Conservation (phyloP, 2,888 invertebrate genomes). For the Eugnorisma glareosa region DNA sequence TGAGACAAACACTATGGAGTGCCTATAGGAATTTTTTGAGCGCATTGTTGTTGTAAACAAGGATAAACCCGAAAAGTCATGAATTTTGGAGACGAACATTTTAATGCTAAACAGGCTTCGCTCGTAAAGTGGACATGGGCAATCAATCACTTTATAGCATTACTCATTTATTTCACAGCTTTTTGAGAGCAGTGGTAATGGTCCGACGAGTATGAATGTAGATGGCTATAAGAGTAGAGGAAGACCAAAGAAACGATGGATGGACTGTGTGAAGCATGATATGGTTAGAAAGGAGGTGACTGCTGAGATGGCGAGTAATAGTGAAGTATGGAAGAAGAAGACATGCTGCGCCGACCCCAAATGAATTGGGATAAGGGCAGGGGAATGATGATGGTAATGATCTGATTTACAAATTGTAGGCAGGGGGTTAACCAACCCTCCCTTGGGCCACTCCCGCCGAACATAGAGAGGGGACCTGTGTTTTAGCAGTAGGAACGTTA, state of each 20-base stretch:
- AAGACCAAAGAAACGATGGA: too few relatives aligned
- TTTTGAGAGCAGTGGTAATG: background rate
- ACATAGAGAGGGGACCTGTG: background rate
- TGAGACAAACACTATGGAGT: constrained; percentile 6
- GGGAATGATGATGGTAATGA: too few relatives aligned
- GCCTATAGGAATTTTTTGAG: constrained; percentile 28
- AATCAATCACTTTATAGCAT: constrained; percentile 45
- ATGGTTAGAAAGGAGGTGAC: too few relatives aligned
- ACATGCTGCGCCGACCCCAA: too few relatives aligned
- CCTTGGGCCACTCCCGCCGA: background rate
- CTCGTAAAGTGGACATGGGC: constrained; percentile 48
- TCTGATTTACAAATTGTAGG: too few relatives aligned
- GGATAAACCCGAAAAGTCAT: constrained; percentile 42
- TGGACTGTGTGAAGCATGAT: too few relatives aligned
- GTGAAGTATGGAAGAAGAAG: too few relatives aligned
- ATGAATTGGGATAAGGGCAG: too few relatives aligned
- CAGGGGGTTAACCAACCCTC: too few relatives aligned
- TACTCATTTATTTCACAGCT: constrained; percentile 37
- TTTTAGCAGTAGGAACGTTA: background rate
- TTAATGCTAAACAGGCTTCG: constrained; percentile 37
- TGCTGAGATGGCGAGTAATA: too few relatives aligned
- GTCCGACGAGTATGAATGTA: too few relatives aligned
- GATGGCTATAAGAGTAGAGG: too few relatives aligned
- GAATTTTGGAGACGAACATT: constrained; percentile 34
- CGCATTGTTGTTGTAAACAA: constrained; percentile 25